phyloP scores from a whole-genome alignment of 2,797 vertebrate genomes.

The Platalea minor region DNA sequence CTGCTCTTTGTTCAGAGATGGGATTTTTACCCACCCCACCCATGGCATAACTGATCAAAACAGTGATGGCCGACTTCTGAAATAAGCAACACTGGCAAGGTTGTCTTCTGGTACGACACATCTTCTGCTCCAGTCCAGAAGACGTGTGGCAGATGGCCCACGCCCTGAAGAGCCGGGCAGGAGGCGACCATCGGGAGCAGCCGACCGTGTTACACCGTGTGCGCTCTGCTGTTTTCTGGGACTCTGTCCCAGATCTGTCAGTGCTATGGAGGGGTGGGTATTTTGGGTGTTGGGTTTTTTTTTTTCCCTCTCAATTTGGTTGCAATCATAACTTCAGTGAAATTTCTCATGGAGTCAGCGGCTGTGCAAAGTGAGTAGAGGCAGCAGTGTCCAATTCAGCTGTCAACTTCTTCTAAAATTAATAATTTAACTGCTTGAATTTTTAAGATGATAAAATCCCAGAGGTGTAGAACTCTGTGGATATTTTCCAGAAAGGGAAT shows the following conservation, averaged over 20 bases:
- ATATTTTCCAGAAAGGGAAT: not conserved
- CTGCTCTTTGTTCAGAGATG: not conserved
- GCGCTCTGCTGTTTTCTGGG: not conserved
- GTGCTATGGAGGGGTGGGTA: rapidly evolving
- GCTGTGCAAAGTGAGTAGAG: not conserved
- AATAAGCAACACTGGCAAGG: not conserved
- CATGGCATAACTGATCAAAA: not conserved
- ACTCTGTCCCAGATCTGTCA: not conserved
- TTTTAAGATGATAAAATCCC: not conserved
- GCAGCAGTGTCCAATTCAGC: not conserved
- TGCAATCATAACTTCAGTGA: not conserved
- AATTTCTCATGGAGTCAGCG: not conserved
- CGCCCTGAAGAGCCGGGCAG: not conserved
- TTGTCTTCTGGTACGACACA: rapidly evolving
- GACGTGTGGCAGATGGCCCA: rapidly evolving
- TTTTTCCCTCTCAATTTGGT: not conserved
- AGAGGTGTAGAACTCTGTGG: not conserved
- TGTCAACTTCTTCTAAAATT: not conserved
- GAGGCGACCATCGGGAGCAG: rapidly evolving
- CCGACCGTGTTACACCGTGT: rapidly evolving
- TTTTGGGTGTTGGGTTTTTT: not conserved
- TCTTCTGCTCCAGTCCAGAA: not conserved
- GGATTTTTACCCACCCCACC: not conserved
- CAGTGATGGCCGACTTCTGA: not conserved
- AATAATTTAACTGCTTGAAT: not conserved